Evolutionary conservation across 1,140 invertebrate species (phyloP).

Genomic region (Bombus polaris): DNA sequence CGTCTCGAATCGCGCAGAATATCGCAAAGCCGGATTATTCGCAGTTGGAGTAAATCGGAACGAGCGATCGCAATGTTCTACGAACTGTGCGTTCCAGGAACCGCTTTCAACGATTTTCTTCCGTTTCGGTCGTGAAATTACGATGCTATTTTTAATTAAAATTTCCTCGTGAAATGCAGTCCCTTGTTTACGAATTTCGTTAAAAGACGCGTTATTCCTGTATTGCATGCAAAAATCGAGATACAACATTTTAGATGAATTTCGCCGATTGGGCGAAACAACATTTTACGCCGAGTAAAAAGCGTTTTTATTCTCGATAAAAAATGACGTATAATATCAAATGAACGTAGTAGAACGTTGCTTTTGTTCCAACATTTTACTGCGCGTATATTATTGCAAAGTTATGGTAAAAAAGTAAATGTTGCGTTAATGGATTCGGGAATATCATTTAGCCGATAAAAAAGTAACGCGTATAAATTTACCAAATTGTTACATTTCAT

Average conservation of each 20-base stretch:
- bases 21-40: neutral
- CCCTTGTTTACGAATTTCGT: neutral
- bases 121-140: neutral
- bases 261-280: neutral
- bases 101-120: neutral
- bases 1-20: neutral
- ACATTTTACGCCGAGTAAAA: neutral
- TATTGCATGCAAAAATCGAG: neutral
- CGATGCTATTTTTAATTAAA: neutral
- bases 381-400: neutral
- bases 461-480: neutral
- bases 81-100: neutral
- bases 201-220: neutral
- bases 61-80: neutral
- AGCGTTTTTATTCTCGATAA: neutral
- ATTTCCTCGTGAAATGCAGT: neutral
- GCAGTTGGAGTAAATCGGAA: too few species aligned
- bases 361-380: neutral
- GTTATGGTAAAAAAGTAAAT: neutral
- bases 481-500: neutral
- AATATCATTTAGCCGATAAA: neutral
- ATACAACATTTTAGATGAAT: neutral
- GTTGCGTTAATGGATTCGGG: neutral
- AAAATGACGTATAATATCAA: slow-evolving; percentile 11
- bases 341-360: neutral